phyloP scores from a whole-genome alignment of 2,888 invertebrate species.

The Allygus modestus region DNA sequence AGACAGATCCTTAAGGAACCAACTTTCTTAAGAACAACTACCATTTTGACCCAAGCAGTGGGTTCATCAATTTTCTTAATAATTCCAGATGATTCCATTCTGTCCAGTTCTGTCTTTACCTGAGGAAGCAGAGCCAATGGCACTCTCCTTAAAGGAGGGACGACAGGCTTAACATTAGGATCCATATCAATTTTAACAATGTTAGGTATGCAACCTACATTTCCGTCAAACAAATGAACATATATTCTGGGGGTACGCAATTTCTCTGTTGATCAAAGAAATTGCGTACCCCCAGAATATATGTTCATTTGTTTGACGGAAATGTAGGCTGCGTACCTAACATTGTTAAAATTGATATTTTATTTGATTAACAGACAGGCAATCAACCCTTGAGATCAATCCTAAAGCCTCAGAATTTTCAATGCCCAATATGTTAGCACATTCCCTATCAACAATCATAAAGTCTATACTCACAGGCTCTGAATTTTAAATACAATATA shows the following conservation, averaged over 20 bases:
- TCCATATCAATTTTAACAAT: too few relatives aligned
- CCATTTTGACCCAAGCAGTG: not conserved
- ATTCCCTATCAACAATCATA: not conserved
- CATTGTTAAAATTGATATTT: too few relatives aligned
- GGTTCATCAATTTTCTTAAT: not conserved
- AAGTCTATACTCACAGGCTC: not conserved
- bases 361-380: not conserved
- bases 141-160: not conserved
- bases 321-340: too few relatives aligned
- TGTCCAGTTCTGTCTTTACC: not conserved
- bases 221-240: not conserved
- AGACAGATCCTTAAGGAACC: conserved; percentile 7
- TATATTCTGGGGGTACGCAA: not conserved
- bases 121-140: not conserved
- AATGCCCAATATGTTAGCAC: not conserved
- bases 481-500: not conserved
- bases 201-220: too few relatives aligned
- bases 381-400: too few relatives aligned
- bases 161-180: not conserved
- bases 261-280: too few relatives aligned
- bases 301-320: not conserved
- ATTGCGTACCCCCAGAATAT: not conserved
- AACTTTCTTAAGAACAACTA: too few relatives aligned
- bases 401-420: too few relatives aligned
- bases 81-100: conserved; percentile 1